Percentiles rank a stretch among this genome's conserved stretches.
Conservation (phyloP, 1,140 invertebrate genomes). For the Aricia agestis region DNA sequence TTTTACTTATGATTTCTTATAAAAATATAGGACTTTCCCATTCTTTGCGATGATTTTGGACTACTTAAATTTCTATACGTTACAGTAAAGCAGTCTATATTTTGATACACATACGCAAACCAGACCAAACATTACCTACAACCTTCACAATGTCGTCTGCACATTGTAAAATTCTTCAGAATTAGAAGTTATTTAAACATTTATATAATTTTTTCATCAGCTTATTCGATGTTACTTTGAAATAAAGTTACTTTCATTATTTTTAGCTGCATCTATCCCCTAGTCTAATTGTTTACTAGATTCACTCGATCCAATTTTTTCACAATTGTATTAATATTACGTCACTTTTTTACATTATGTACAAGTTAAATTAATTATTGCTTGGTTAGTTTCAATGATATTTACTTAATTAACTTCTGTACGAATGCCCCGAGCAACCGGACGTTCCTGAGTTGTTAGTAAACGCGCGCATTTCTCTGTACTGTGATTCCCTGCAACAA, state of each 20-base stretch:
- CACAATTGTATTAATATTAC: neutral
- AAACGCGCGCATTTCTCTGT: constrained; percentile 58
- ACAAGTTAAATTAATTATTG: constrained; percentile 64
- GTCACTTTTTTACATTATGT: constrained; percentile 43
- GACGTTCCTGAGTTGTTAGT: constrained; percentile 62
- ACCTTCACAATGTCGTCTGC: constrained; percentile 27
- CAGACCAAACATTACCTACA: constrained; percentile 33
- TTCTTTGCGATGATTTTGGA: neutral
- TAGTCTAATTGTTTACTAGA: too few species aligned
- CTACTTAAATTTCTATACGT: constrained; percentile 29
- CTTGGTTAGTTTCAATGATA: constrained; percentile 68
- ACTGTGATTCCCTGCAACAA: constrained; percentile 63
- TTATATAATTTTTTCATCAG: neutral
- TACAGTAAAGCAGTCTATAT: constrained; percentile 62
- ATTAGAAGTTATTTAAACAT: too few species aligned
- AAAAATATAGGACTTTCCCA: constrained; percentile 12
- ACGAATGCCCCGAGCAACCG: constrained; percentile 65
- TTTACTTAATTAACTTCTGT: constrained; percentile 62
- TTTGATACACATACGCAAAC: constrained; percentile 58
- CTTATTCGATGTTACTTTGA: neutral
- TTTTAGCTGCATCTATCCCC: too few species aligned
- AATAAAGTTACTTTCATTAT: too few species aligned
- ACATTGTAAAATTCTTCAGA: neutral
- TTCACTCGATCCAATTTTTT: too few species aligned
- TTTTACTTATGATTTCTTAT: constrained; percentile 2